phyloP scores from a whole-genome alignment of 2,888 invertebrate species.

The Onthophagus sagittarius region DNA sequence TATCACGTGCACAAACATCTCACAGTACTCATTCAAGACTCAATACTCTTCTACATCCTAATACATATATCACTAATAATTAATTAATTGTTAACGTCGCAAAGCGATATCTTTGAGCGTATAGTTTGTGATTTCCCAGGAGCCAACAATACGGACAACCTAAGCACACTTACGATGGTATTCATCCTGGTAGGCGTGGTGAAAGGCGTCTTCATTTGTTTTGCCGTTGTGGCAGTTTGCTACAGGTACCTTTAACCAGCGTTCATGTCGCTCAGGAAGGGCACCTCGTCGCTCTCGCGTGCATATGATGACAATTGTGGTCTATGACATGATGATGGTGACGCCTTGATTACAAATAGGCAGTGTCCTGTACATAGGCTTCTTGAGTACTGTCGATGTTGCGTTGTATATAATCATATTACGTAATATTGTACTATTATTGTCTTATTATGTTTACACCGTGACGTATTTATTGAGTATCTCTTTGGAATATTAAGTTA shows the following conservation, averaged over 20 bases:
- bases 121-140: slow-evolving; percentile 55
- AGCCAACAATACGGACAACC: slow-evolving; percentile 72
- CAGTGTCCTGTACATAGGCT: slow-evolving; percentile 48
- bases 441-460: background rate
- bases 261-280: slow-evolving; percentile 25
- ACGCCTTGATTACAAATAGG: slow-evolving; percentile 20
- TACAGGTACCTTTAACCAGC: slow-evolving; percentile 70
- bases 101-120: slow-evolving; percentile 23
- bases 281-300: slow-evolving; percentile 22
- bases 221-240: slow-evolving; percentile 92
- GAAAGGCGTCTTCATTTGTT: slow-evolving; percentile 92
- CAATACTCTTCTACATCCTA: slow-evolving; percentile 1
- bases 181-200: slow-evolving; percentile 89
- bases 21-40: slow-evolving; percentile 1
- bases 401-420: slow-evolving; percentile 34
- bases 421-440: background rate
- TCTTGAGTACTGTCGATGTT: slow-evolving; percentile 41
- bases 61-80: slow-evolving; percentile 1
- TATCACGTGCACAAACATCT: background rate
- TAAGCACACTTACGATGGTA: slow-evolving; percentile 88
- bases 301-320: slow-evolving; percentile 18
- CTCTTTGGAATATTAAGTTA: slow-evolving; percentile 2
- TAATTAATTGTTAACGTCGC: background rate
- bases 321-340: slow-evolving; percentile 5
- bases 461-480: slow-evolving; percentile 7